A percentile compares a stretch with the other conserved stretches of the same genome.
These are phyloP conservation scores for Sinosuthora webbiana DNA, from an alignment of 2,113 vertebrate species.

Conservation along the genomic window DNA sequence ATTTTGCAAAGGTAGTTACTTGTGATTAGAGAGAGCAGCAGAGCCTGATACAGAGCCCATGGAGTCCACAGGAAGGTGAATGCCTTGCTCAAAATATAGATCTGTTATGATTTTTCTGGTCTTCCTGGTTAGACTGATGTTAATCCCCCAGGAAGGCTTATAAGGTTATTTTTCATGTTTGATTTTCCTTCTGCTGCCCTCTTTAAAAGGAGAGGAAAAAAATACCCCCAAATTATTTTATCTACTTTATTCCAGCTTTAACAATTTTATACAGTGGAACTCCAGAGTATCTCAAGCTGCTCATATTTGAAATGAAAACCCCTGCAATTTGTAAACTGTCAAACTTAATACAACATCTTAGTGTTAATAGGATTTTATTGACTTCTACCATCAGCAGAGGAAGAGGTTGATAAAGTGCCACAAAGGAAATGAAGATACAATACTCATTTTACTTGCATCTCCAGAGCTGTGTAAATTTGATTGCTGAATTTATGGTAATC, in stretches of 20 bases:
- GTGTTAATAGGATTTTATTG: slow-evolving; percentile 63
- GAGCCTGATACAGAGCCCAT: background rate
- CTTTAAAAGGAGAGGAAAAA: background rate
- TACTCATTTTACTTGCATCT: slow-evolving; percentile 25
- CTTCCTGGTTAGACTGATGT: background rate
- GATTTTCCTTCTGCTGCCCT: background rate
- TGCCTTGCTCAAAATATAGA: background rate
- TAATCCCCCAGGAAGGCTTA: slow-evolving; percentile 6
- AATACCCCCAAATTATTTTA: background rate
- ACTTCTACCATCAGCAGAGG: slow-evolving; percentile 47
- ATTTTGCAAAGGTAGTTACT: slow-evolving; percentile 2
- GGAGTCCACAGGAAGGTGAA: background rate
- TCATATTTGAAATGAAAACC: slow-evolving; percentile 52
- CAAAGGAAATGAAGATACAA: slow-evolving; percentile 49
- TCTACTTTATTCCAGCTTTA: slow-evolving; percentile 2
- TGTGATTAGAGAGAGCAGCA: background rate
- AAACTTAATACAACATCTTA: slow-evolving; percentile 29
- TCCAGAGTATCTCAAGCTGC: background rate
- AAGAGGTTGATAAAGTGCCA: slow-evolving; percentile 40
- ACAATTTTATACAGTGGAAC: background rate
- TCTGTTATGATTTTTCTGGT: background rate
- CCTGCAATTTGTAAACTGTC: slow-evolving; percentile 58
- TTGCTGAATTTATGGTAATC: slow-evolving; percentile 39
- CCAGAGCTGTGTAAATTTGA: slow-evolving; percentile 8
- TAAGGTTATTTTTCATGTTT: background rate